Conservation (phyloP, 2,113 vertebrate genomes). For the Panthera leo region DNA sequence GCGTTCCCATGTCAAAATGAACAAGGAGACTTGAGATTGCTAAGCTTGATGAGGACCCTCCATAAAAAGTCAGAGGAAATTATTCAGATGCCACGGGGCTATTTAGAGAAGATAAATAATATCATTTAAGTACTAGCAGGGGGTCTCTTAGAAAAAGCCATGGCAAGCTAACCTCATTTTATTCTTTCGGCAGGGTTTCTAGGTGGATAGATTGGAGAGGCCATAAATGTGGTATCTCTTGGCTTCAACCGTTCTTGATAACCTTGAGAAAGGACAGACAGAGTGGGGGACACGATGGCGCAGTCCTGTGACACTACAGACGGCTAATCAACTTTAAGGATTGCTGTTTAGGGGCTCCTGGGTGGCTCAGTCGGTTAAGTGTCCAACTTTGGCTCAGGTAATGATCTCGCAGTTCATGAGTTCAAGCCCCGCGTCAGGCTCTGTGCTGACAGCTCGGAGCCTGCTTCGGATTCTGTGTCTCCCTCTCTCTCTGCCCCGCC, state of each 20-base stretch:
- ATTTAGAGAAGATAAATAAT: conserved; percentile 72
- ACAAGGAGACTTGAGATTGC: background rate
- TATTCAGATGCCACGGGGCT: conserved; percentile 49
- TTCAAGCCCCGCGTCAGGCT: too few species aligned
- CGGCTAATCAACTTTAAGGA: background rate
- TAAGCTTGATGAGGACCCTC: background rate
- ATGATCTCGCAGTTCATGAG: too few species aligned
- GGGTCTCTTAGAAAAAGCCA: conserved; percentile 50
- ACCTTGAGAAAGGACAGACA: conserved; percentile 45
- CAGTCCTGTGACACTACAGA: background rate
- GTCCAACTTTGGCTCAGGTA: too few species aligned
- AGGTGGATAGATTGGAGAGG: conserved; percentile 25
- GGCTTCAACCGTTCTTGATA: conserved; percentile 33
- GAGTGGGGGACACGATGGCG: background rate
- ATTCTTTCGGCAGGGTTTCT: conserved; percentile 33
- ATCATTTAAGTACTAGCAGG: conserved; percentile 53
- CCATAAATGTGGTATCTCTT: background rate
- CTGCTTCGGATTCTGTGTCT: too few species aligned
- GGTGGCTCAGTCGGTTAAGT: too few species aligned
- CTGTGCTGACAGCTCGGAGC: too few species aligned
- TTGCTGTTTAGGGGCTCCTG: background rate
- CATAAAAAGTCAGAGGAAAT: conserved; percentile 41
- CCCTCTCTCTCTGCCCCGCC: too few species aligned
- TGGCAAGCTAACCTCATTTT: conserved; percentile 56
- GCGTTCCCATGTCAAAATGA: background rate